Percentiles rank a stretch among this genome's conserved stretches.
Conservation (phyloP, 2,888 invertebrate genomes). For the Polietes domitor region DNA sequence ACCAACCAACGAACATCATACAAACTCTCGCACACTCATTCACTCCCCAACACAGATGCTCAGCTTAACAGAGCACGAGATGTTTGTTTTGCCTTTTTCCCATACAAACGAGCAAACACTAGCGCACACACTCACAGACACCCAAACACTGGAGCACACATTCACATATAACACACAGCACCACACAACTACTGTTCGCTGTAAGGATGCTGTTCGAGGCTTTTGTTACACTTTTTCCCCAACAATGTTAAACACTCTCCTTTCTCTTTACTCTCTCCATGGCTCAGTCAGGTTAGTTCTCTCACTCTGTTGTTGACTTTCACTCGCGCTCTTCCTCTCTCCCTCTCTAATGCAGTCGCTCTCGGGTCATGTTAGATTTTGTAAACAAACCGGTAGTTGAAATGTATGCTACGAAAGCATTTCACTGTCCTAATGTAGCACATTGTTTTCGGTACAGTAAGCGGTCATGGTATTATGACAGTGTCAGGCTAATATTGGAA, state of each 20-base stretch:
- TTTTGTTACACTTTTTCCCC: background rate
- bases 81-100: conserved; percentile 23
- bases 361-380: conserved; percentile 38
- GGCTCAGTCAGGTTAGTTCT: background rate
- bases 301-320: background rate
- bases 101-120: background rate
- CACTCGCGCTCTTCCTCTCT: background rate
- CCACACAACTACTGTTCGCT: conserved; percentile 46
- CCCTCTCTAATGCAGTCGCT: background rate
- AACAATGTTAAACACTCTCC: conserved; percentile 14
- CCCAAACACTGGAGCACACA: background rate
- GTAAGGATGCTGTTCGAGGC: conserved; percentile 58
- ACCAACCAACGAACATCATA: background rate
- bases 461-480: background rate
- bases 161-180: conserved; percentile 47
- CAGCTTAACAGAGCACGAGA: conserved; percentile 8
- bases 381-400: conserved; percentile 65
- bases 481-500: too few species aligned
- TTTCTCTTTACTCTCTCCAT: too few species aligned
- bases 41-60: background rate
- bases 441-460: background rate
- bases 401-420: conserved; percentile 13
- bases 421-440: background rate
- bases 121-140: too few species aligned
- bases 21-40: conserved; percentile 8